Percentiles rank a stretch among this genome's conserved stretches.
Conservation (phyloP, 1,140 invertebrate genomes). For the Pseudomyrmex sp. region DNA sequence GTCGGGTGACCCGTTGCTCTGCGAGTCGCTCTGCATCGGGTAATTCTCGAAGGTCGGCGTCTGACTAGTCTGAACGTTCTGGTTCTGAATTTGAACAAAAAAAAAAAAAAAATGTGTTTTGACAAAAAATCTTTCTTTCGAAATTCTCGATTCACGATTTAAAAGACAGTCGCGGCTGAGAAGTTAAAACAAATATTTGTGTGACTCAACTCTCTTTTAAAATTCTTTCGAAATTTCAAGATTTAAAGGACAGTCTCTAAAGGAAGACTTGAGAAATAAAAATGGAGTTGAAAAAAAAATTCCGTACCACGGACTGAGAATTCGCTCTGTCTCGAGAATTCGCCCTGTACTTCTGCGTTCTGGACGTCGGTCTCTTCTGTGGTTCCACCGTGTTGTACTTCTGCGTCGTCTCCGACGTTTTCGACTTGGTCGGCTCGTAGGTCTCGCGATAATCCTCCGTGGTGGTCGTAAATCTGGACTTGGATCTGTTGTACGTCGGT, state of each 20-base stretch:
- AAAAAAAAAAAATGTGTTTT: not conserved
- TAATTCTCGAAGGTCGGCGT: slow-evolving; percentile 55
- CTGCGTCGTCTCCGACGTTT: slow-evolving; percentile 75
- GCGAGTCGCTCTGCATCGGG: slow-evolving; percentile 53
- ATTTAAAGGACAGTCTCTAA: too few species aligned
- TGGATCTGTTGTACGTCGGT: slow-evolving; percentile 79
- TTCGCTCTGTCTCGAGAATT: slow-evolving; percentile 61
- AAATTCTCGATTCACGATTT: not conserved
- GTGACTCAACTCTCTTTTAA: not conserved
- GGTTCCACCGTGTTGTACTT: slow-evolving; percentile 71
- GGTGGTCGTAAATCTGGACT: slow-evolving; percentile 77
- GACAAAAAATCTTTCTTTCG: too few species aligned
- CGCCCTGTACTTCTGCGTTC: slow-evolving; percentile 71
- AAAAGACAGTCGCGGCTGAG: too few species aligned
- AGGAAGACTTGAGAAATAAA: not conserved
- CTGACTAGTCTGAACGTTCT: slow-evolving; percentile 48
- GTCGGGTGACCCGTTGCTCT: slow-evolving; percentile 20
- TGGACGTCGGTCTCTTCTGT: slow-evolving; percentile 71
- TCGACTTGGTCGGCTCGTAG: slow-evolving; percentile 79
- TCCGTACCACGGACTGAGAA: slow-evolving; percentile 63
- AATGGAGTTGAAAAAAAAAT: not conserved
- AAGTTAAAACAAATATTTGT: too few species aligned
- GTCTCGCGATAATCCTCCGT: slow-evolving; percentile 80
- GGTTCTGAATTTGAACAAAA: slow-evolving; percentile 66
- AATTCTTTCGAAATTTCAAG: not conserved